Percentiles rank a stretch among this genome's conserved stretches.
Conservation (phyloP, 2,888 invertebrate genomes). For the Griposia aprilina region DNA sequence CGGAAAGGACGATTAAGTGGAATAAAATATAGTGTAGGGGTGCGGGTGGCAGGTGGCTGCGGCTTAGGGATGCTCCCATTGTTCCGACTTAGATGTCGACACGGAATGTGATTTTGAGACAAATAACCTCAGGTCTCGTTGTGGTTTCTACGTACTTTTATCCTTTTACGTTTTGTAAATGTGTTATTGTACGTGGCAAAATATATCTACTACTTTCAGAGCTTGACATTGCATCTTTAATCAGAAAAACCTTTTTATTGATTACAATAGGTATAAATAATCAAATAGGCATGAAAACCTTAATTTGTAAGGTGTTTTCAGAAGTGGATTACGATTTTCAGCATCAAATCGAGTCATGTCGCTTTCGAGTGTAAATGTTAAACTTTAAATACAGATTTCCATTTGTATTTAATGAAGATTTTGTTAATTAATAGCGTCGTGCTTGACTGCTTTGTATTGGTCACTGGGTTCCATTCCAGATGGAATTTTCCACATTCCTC, state of each 20-base stretch:
- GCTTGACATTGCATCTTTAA: not conserved
- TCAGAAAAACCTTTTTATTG: not conserved
- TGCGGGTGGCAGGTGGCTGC: slow-evolving; percentile 89
- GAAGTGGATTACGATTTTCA: not conserved
- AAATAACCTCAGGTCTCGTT: not conserved
- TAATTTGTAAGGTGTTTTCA: not conserved
- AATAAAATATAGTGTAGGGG: slow-evolving; percentile 90
- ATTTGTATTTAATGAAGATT: slow-evolving; percentile 23
- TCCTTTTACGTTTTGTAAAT: not conserved
- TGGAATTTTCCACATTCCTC: slow-evolving; percentile 39
- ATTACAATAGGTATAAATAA: not conserved
- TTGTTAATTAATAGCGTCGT: slow-evolving; percentile 26
- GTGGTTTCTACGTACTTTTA: not conserved
- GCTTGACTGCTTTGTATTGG: not conserved
- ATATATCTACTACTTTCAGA: not conserved
- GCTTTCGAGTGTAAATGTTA: not conserved
- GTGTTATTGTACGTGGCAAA: not conserved
- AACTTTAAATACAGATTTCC: not conserved
- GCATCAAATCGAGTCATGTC: too few species aligned
- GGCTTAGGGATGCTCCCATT: slow-evolving; percentile 76
- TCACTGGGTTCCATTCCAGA: slow-evolving; percentile 25
- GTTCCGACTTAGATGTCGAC: slow-evolving; percentile 55
- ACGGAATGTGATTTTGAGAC: slow-evolving; percentile 34
- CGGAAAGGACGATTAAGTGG: slow-evolving; percentile 90
- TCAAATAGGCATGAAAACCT: not conserved